These are phyloP conservation scores for Chlorops oryzae DNA, from an alignment of 1,140 invertebrate genomes.

Conservation along the genomic window DNA sequence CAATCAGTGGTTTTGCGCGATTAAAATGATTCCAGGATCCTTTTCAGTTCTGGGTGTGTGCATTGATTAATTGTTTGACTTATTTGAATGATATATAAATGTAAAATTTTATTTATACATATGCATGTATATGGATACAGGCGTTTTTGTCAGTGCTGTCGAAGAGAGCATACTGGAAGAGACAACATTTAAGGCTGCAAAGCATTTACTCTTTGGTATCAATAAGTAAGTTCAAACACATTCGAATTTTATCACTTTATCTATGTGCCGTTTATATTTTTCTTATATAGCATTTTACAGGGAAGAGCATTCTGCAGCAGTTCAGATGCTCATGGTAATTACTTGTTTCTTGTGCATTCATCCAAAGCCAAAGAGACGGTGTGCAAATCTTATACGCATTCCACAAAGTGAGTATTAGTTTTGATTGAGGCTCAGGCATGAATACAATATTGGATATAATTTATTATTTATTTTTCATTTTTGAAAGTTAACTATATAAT, in stretches of 20 bases:
- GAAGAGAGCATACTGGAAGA: constrained; percentile 26
- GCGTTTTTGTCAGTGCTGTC: constrained; percentile 32
- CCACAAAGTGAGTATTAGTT: constrained; percentile 7
- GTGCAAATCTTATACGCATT: constrained; percentile 29
- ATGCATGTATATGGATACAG: constrained; percentile 14
- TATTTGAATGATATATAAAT: background rate
- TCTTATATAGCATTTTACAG: constrained; percentile 12
- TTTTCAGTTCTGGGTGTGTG: constrained; percentile 40
- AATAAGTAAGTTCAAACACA: constrained; percentile 27
- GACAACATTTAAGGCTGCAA: constrained; percentile 33
- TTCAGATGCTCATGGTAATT: constrained; percentile 11
- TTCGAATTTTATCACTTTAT: background rate
- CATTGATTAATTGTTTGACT: background rate
- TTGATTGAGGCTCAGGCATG: background rate
- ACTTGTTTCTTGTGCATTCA: constrained; percentile 36
- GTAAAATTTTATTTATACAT: constrained; percentile 1
- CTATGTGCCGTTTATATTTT: background rate
- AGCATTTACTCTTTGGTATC: constrained; percentile 37
- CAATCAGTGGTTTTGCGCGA: constrained; percentile 38
- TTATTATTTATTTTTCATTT: background rate
- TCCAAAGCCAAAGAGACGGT: constrained; percentile 27
- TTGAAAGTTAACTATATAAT: background rate
- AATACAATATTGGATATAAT: background rate
- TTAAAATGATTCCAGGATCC: constrained; percentile 45
- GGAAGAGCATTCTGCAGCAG: constrained; percentile 7